phyloP scores from a whole-genome alignment of 2,888 invertebrate genomes.

The Copidosoma aretas region DNA sequence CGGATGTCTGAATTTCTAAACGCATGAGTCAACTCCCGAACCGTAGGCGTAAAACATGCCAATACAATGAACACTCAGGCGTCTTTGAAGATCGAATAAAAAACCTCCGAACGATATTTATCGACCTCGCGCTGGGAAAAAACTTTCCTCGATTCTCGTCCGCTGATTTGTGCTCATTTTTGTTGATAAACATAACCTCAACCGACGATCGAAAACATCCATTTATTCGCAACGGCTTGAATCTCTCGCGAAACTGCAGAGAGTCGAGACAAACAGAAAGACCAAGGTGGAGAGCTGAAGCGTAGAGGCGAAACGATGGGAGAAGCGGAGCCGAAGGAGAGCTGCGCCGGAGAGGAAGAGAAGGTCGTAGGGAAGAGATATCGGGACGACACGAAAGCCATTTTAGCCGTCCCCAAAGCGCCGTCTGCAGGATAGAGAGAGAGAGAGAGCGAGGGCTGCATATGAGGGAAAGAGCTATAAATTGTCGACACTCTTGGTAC shows the following conservation, averaged over 20 bases:
- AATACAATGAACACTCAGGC: too few relatives aligned
- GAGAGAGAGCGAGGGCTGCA: conserved; percentile 35
- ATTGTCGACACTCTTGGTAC: conserved; percentile 32
- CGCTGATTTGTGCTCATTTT: too few relatives aligned
- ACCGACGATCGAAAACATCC: conserved; percentile 6
- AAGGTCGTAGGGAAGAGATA: conserved; percentile 40
- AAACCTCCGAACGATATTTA: too few relatives aligned
- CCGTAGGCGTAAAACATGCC: too few relatives aligned
- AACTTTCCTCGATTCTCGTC: too few relatives aligned
- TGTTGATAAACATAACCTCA: too few relatives aligned
- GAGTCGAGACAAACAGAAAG: conserved; percentile 39
- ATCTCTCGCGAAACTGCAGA: conserved; percentile 55
- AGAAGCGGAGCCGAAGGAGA: conserved; percentile 8
- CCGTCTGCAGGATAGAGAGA: conserved; percentile 39
- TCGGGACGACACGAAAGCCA: conserved; percentile 43
- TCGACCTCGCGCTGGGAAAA: too few relatives aligned
- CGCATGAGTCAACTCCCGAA: too few relatives aligned
- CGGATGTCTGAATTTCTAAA: too few relatives aligned
- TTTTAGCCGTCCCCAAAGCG: conserved; percentile 43
- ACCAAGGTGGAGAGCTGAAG: conserved; percentile 27
- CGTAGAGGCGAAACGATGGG: conserved; percentile 17
- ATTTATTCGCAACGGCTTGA: conserved; percentile 52
- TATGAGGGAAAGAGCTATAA: conserved; percentile 34
- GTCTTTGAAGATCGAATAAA: too few relatives aligned
- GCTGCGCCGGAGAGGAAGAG: conserved; percentile 3